Evolutionary conservation across 2,113 vertebrate genomes (phyloP), one percentile per base, ranked within the genome.

Genomic region (Protomyctophum bolini): DNA sequence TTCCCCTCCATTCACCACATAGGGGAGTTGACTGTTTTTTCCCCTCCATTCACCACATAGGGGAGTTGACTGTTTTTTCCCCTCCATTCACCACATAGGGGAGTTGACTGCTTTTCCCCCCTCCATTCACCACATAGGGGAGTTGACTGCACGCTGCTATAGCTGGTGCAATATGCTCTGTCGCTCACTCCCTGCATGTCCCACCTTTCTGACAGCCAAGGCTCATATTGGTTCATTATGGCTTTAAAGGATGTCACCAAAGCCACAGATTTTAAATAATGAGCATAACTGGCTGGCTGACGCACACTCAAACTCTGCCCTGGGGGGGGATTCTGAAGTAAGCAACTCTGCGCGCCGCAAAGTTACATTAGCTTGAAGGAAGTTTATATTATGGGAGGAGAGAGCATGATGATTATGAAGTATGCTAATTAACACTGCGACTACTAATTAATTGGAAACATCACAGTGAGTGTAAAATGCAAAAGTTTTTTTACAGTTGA

Each of bases 31-130:
- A n/a, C n/a, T n/a, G n/a, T n/a, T 94, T 93, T 83, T 6, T 91
- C 86, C 86, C 85, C 90, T 93, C 92, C 82, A 92, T 94, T 94
- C 83, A 88, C 93, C 95, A 94, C 92, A n/a, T n/a, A n/a, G n/a
- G n/a, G n/a, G n/a, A n/a, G n/a, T n/a, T n/a, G n/a, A n/a, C n/a
- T n/a, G n/a, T n/a, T 94, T 93, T 83, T 6, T 91, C 86, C 86
- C 85, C 90, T 93, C 92, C 82, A 92, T 94, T 94, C 83, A 88
- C 93, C 95, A 94, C 92, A n/a, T n/a, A n/a, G n/a, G n/a, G n/a
- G n/a, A n/a, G n/a, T n/a, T n/a, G n/a, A n/a, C n/a, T n/a, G n/a
- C 90, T 79, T 94, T 93, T 83, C 33, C 91, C 86, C 86, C 85
- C 90, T 93, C 92, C 82, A 92, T 94, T 94, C 83, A 88, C 93